These are phyloP conservation scores for Mastacembelus armatus DNA, from an alignment of 2,797 vertebrate species.

Conservation along the genomic window DNA sequence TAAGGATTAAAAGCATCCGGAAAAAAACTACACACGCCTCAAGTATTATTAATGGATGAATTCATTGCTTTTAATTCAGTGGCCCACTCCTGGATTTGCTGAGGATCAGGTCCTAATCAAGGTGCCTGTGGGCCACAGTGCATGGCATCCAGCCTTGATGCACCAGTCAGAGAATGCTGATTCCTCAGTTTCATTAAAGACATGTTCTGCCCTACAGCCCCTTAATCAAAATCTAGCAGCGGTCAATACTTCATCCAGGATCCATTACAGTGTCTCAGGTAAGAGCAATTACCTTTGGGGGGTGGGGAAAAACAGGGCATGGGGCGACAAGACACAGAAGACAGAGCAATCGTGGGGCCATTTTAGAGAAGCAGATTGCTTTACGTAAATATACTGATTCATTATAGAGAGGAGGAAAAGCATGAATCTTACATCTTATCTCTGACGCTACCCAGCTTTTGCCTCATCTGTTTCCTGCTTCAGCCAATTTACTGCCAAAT, in stretches of 20 bases:
- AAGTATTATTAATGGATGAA: conserved; percentile 73
- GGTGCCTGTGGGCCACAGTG: conserved; percentile 50
- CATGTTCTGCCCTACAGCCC: conserved; percentile 83
- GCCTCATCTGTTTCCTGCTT: conserved; percentile 63
- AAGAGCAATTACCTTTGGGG: conserved; percentile 84
- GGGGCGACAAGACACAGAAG: conserved; percentile 44
- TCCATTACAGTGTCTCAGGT: conserved; percentile 87
- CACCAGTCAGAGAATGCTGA: conserved; percentile 80
- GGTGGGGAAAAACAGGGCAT: conserved; percentile 1
- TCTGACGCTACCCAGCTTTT: conserved; percentile 38
- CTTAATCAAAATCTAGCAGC: conserved; percentile 88
- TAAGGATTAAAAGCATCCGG: conserved; percentile 63
- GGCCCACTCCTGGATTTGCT: conserved; percentile 57
- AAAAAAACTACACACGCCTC: conserved; percentile 59
- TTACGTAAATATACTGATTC: conserved; percentile 83
- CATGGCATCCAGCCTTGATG: conserved; percentile 34
- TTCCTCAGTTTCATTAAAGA: conserved; percentile 85
- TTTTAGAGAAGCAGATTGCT: conserved; percentile 72
- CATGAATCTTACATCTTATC: conserved; percentile 73
- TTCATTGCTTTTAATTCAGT: conserved; percentile 72
- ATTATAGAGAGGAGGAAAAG: conserved; percentile 64
- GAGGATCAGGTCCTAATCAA: conserved; percentile 76
- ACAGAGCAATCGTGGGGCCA: conserved; percentile 62
- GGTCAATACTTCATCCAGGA: conserved; percentile 91
- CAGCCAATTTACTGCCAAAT: conserved; percentile 61